Base-by-base conservation (phyloP, 2,888 invertebrate species). In the Aplocera efformata region DNA sequence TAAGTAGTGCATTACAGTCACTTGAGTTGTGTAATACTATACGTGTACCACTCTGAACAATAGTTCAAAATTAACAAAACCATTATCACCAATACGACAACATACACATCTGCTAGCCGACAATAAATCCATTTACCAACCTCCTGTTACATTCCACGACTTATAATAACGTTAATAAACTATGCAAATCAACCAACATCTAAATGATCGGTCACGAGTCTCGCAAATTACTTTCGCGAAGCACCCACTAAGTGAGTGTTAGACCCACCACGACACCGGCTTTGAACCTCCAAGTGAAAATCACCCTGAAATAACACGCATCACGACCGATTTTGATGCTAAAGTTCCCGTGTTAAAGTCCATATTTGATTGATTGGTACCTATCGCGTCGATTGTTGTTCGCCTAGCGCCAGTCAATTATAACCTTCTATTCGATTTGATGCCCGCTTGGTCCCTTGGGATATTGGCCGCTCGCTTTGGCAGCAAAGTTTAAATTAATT, bases 401-500 rank as follows among this genome's bases (percentile, higher is more conserved):
- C 67, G 72, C 60, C 70, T 70, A 74, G 62, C 63, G 53, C 55
- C 53, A 71, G 76, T 78, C 82, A 82, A 82, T 83, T 82, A 83
- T 83, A 79, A 81, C 78, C 74, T 78, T 77, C 79, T 82, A 81
- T 84, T 80, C 73, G 82, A 83, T 85, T 81, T 82, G 80, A 81
- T 79, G 73, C 67, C 76, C 67, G 75, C 70, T 74, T 63, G 63
- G 72, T 82, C 84, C 79, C 79, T 68, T 58, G 78, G 76, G 84
- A 58, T 58, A 56, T 59, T 59, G 71, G 67, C 63, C 79, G 77
- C 68, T 81, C 78, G 76, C 74, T 81, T 82, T 78, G 74, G 66
- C 68, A 72, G 75, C 72, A 76, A 84, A 84, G 79, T 84, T 85
- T 83, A 82, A 85, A 85, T 85, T 81, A 84, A 83, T 83, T 84